Conservation (phyloP, 1,140 invertebrate species). For the Ptiloglossa arizonensis region DNA sequence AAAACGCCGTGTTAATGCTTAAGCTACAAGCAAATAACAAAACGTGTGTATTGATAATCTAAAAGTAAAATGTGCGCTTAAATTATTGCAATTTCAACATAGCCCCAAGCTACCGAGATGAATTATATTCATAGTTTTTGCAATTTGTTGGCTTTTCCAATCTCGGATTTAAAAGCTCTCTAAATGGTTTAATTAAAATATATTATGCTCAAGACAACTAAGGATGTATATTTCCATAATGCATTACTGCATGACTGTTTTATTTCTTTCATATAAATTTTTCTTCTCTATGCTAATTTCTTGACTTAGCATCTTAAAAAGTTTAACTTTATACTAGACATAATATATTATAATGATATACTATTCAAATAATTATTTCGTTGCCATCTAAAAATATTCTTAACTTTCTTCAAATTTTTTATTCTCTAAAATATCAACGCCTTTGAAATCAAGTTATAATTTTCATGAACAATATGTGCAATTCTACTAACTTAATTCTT, state of each 20-base stretch:
- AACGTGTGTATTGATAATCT: constrained; percentile 54
- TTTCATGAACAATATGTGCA: constrained; percentile 46
- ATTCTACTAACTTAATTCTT: constrained; percentile 54
- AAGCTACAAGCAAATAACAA: constrained; percentile 56
- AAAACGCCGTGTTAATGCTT: constrained; percentile 57
- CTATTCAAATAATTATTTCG: constrained; percentile 60
- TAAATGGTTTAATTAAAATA: constrained; percentile 56
- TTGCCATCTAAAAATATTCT: constrained; percentile 65
- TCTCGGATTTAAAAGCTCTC: constrained; percentile 41
- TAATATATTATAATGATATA: constrained; percentile 57
- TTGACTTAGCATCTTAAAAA: constrained; percentile 56
- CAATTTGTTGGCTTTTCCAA: constrained; percentile 20
- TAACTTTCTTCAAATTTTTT: constrained; percentile 58
- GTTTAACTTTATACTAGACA: constrained; percentile 58
- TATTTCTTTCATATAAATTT: constrained; percentile 28
- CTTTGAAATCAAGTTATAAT: constrained; percentile 45
- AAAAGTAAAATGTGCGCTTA: constrained; percentile 63
- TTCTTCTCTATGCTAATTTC: constrained; percentile 48
- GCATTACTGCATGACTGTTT: constrained; percentile 19
- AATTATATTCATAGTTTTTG: constrained; percentile 22
- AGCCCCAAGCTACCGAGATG: constrained; percentile 49
- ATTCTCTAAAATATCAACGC: constrained; percentile 54
- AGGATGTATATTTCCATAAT: constrained; percentile 14
- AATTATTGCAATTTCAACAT: constrained; percentile 64
- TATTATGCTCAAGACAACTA: constrained; percentile 54